Conservation (phyloP, 2,888 invertebrate genomes). For the Protophormia terraenovae region DNA sequence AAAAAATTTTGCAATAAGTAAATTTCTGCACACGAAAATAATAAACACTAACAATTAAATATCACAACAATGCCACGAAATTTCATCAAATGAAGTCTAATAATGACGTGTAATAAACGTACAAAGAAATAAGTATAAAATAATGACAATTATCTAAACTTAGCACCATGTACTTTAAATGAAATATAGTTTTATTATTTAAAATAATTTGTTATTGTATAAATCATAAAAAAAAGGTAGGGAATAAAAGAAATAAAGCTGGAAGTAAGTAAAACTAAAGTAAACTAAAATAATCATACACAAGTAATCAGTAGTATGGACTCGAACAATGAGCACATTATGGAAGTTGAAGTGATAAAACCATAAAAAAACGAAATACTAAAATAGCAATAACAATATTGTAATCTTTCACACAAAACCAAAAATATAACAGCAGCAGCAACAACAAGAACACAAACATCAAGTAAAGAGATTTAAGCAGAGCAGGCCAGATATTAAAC, state of each 20-base stretch:
- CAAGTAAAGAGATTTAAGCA: conserved; percentile 4
- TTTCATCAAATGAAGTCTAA: neutral
- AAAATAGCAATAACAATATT: conserved; percentile 30
- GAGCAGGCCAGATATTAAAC: conserved; percentile 38
- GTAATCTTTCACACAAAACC: conserved; percentile 35
- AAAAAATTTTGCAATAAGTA: too few species aligned
- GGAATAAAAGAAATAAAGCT: neutral
- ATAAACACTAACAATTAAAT: conserved; percentile 3
- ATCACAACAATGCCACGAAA: neutral
- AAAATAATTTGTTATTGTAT: neutral
- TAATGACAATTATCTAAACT: neutral
- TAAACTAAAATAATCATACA: neutral
- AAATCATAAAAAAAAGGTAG: neutral
- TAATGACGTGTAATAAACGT: neutral
- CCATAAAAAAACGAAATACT: conserved; percentile 23
- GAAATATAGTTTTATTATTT: neutral
- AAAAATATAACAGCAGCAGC: conserved; percentile 16
- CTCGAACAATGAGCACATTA: neutral
- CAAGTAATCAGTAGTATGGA: too few species aligned
- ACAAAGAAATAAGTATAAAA: neutral
- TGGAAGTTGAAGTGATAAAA: conserved; percentile 27
- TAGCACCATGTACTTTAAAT: neutral
- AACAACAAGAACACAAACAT: too few species aligned
- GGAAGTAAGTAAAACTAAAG: neutral
- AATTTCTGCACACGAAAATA: neutral